phyloP scores from a whole-genome alignment of 2,113 vertebrate genomes.

The Siphamia tubifer region DNA sequence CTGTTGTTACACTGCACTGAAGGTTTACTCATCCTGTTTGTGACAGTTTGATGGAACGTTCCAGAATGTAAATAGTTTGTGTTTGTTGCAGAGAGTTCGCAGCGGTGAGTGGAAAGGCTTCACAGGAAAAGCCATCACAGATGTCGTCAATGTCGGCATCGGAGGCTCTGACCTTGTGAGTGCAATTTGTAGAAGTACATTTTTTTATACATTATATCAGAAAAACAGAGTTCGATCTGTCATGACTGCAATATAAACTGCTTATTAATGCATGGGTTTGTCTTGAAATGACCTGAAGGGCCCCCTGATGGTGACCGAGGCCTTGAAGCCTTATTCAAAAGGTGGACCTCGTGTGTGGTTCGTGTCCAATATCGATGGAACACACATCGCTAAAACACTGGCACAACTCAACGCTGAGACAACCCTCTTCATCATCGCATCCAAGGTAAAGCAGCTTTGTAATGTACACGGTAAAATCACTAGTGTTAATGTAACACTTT shows the following conservation, averaged over 20 bases:
- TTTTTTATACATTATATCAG: not conserved
- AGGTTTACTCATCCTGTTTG: not conserved
- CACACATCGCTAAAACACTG: slow-evolving; percentile 94
- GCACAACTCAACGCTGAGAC: slow-evolving; percentile 88
- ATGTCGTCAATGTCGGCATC: slow-evolving; percentile 94
- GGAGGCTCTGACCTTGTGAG: slow-evolving; percentile 96
- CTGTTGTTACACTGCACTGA: not conserved
- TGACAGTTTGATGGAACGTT: not conserved
- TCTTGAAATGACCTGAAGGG: slow-evolving; percentile 75
- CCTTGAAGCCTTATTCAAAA: slow-evolving; percentile 91
- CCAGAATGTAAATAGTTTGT: not conserved
- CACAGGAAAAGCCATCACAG: slow-evolving; percentile 91
- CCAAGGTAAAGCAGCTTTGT: slow-evolving; percentile 84
- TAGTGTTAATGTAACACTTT: too few species aligned
- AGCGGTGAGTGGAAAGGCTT: slow-evolving; percentile 95
- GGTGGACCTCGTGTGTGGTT: slow-evolving; percentile 94
- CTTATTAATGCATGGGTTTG: not conserved
- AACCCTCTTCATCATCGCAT: slow-evolving; percentile 93
- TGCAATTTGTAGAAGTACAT: not conserved
- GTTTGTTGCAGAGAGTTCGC: slow-evolving; percentile 84
- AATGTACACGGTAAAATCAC: too few species aligned
- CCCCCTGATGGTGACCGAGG: slow-evolving; percentile 97
- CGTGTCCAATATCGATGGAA: slow-evolving; percentile 97
- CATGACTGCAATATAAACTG: not conserved
- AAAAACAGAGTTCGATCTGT: not conserved